Evolutionary conservation across 2,888 invertebrate species (phyloP).

Genomic region (Coelinius sp.): DNA sequence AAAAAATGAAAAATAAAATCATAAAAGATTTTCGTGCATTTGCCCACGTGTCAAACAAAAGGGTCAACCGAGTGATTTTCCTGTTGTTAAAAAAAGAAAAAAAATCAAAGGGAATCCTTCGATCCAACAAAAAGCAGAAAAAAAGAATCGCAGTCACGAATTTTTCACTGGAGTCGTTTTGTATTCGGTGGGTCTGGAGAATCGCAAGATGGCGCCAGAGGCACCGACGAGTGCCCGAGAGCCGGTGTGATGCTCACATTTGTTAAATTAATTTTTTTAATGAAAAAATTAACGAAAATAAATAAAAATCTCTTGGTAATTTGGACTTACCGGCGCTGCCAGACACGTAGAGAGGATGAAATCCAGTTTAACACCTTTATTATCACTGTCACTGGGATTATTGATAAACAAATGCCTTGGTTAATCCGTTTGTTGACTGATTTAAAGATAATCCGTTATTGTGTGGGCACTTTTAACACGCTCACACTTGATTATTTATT

Average conservation of each 20-base stretch:
- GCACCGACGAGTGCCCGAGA: neutral
- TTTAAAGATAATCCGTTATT: conserved; percentile 18
- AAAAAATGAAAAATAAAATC: conserved; percentile 2
- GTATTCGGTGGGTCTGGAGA: neutral
- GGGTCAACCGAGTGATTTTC: neutral
- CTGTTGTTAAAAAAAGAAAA: neutral
- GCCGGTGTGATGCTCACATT: neutral
- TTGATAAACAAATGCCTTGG: conserved; percentile 19
- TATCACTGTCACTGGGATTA: conserved; percentile 47
- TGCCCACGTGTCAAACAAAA: conserved; percentile 4
- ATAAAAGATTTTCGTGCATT: neutral
- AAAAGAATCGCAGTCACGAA: neutral
- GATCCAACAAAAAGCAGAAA: neutral
- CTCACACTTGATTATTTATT: neutral
- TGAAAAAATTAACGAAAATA: neutral
- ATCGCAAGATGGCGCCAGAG: conserved; percentile 4
- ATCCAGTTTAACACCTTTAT: conserved; percentile 63
- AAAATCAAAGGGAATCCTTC: neutral
- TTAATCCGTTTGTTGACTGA: conserved; percentile 16
- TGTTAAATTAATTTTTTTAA: neutral
- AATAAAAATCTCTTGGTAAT: neutral
- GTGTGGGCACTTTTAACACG: conserved; percentile 5
- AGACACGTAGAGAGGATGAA: conserved; percentile 60
- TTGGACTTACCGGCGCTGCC: conserved; percentile 64
- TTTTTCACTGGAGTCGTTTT: neutral